phyloP scores from a whole-genome alignment of 2,888 invertebrate genomes.

The Papilio protenor region DNA sequence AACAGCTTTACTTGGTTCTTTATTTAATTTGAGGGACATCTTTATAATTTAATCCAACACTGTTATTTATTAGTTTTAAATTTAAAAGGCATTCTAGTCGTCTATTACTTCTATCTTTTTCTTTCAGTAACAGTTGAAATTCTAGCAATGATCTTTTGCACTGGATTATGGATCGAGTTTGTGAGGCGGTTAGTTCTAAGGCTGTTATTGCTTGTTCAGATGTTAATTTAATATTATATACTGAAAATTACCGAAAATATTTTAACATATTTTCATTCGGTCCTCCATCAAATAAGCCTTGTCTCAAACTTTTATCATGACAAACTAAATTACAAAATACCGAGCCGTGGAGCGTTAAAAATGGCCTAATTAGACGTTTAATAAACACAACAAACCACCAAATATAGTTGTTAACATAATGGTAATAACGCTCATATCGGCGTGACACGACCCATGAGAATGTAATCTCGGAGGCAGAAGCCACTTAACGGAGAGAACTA shows the following conservation, averaged over 20 bases:
- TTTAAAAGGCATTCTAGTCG: background rate
- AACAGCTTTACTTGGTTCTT: slow-evolving; percentile 32
- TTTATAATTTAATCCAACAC: slow-evolving; percentile 29
- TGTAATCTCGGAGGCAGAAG: slow-evolving; percentile 61
- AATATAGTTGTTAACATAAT: slow-evolving; percentile 60
- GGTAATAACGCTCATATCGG: slow-evolving; percentile 65
- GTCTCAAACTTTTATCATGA: slow-evolving; percentile 31
- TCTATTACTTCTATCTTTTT: background rate
- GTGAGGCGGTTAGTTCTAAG: background rate
- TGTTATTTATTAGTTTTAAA: slow-evolving; percentile 4
- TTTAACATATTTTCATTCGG: background rate
- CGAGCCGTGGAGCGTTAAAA: slow-evolving; percentile 47
- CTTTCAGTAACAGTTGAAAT: background rate
- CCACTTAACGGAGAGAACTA: slow-evolving; percentile 49
- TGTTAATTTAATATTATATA: background rate
- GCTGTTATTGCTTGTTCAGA: background rate
- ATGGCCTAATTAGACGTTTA: slow-evolving; percentile 59
- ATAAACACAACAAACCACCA: slow-evolving; percentile 56
- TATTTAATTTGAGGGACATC: slow-evolving; percentile 36
- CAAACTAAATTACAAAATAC: slow-evolving; percentile 45
- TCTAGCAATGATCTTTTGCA: background rate
- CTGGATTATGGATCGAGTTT: background rate
- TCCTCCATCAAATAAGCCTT: background rate
- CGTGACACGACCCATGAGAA: slow-evolving; percentile 57
- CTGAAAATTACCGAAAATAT: background rate